A percentile compares a stretch with the other conserved stretches of the same genome.
Conservation (phyloP, 1,140 invertebrate genomes). For the Colletes gigas region DNA sequence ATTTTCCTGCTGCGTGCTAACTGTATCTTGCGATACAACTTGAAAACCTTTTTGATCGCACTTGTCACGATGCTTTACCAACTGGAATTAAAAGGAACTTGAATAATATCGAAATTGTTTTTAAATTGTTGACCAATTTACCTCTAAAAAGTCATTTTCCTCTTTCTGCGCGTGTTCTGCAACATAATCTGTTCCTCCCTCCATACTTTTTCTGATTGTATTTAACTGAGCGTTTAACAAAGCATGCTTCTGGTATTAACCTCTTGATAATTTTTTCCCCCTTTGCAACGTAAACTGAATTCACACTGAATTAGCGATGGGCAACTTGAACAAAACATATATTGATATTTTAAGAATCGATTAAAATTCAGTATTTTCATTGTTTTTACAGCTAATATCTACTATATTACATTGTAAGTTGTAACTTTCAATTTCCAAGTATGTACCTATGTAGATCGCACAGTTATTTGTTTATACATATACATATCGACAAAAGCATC, state of each 20-base stretch:
- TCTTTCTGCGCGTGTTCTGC: constrained; percentile 70
- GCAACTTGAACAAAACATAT: no score
- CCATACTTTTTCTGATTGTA: neutral
- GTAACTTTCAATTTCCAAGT: no score
- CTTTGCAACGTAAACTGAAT: no score
- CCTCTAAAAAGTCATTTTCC: constrained; percentile 66
- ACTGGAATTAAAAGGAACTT: constrained; percentile 44
- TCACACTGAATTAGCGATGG: no score
- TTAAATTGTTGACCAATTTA: constrained; percentile 41
- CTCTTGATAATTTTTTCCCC: constrained; percentile 9
- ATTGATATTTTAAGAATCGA: no score
- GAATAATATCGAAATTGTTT: constrained; percentile 13
- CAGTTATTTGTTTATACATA: no score
- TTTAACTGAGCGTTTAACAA: constrained; percentile 9
- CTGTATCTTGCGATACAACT: constrained; percentile 69
- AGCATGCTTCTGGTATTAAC: constrained; percentile 13
- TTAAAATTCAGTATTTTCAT: no score
- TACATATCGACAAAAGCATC: no score
- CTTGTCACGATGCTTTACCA: constrained; percentile 9
- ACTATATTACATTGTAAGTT: no score
- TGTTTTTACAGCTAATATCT: no score
- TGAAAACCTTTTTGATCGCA: constrained; percentile 52
- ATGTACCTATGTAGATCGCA: no score
- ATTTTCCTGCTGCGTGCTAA: constrained; percentile 38
- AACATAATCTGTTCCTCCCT: constrained; percentile 65